Evolutionary conservation across 1,140 invertebrate genomes (phyloP), one percentile per base, ranked within the genome.

Genomic region (Holcopasites calliopsidis): DNA sequence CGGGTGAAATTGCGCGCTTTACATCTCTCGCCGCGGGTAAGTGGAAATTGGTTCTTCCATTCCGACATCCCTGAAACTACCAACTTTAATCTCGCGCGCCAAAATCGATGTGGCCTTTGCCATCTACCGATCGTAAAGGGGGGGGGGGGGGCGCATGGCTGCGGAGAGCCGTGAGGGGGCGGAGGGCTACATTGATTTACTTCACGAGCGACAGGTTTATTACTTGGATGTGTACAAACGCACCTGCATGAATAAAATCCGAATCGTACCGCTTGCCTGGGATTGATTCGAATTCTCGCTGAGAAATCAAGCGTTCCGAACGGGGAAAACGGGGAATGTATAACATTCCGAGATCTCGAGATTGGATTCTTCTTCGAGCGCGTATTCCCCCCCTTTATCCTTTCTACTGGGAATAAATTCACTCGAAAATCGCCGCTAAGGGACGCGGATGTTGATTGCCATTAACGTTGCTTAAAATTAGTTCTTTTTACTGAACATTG

Each of bases 211-310:
- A 82, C 80, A 82, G 80, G 80, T 82, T 82, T 82, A 82, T 81
- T 82, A 82, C 80, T 82, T 64, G 60, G 49, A 75, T 80, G 74
- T 82, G 77, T 81, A 77, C 80, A 79, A 81, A 80, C 68, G 79
- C 68, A 77, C 79, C 80, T 80, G 80, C 80, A 81, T 82, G 80
- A 82, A 82, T 82, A 82, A 82, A 82, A 82, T 80, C 74, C 79
- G 79, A 66, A 76, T 80, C 79, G 77, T 62, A 62, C 40, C 65
- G n/a, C 64, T 76, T 47, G 50, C 5, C 26, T 21, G 79, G 61
- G 79, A 81, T 82, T 82, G 80, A 82, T 82, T 77, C 79, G 80
- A 75, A 75, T 75, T 75, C 73, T 75, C 73, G 73, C 73, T 52
- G 65, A 75, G 73, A 75, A 75, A 75, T 75, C 73, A 75, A 75